Evolutionary conservation across 1,140 invertebrate species (phyloP).

Genomic region (Heterodera carotae): DNA sequence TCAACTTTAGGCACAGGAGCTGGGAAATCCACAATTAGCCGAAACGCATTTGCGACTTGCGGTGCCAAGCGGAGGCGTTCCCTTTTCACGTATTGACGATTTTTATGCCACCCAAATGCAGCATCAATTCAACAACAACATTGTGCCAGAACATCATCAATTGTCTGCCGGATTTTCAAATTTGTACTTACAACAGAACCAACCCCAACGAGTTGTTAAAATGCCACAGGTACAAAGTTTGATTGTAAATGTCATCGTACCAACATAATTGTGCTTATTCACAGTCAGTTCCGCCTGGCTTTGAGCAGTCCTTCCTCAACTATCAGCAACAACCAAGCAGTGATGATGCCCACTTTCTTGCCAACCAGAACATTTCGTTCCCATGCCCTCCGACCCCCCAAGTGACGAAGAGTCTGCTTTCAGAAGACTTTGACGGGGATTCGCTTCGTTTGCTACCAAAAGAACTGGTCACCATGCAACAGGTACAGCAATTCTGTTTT

Average conservation of each 20-base stretch:
- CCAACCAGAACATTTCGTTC: neutral
- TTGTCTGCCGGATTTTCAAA: neutral
- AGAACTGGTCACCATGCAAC: slow-evolving; percentile 7
- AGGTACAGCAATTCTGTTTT: slow-evolving; percentile 15
- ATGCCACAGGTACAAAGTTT: neutral
- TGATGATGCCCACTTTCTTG: neutral
- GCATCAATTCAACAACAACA: neutral
- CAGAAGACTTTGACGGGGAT: slow-evolving; percentile 23
- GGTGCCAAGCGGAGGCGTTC: neutral
- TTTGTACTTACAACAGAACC: neutral
- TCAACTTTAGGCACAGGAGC: slow-evolving; percentile 26
- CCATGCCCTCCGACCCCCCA: neutral
- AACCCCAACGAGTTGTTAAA: slow-evolving; percentile 4
- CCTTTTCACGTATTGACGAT: neutral
- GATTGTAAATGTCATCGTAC: too few species aligned
- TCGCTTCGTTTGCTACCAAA: slow-evolving; percentile 11
- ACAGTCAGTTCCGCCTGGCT: neutral
- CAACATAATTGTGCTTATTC: neutral
- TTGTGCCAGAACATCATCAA: slow-evolving; percentile 9
- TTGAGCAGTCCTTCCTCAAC: neutral
- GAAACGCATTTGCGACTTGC: neutral
- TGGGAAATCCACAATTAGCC: slow-evolving; percentile 30
- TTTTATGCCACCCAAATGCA: slow-evolving; percentile 1
- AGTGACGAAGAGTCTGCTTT: slow-evolving; percentile 6
- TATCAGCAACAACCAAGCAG: neutral